phyloP scores from a whole-genome alignment of 2,113 vertebrate genomes.

The Amphiprion percula region DNA sequence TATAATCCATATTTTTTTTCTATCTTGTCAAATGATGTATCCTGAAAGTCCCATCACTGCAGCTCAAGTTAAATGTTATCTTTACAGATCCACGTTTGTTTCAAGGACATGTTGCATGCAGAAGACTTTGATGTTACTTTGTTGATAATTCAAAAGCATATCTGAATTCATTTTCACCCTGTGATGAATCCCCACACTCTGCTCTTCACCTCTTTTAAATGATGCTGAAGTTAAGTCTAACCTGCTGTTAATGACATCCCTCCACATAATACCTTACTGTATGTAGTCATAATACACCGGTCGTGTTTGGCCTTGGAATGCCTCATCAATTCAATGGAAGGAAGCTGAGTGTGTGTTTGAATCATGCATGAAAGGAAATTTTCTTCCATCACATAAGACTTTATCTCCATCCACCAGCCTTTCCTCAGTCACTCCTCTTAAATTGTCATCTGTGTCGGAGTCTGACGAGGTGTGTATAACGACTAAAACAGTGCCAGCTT shows the following conservation, averaged over 20 bases:
- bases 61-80: too few species aligned
- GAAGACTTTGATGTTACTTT: conserved; percentile 2
- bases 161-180: neutral
- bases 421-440: neutral
- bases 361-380: conserved; percentile 9
- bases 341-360: conserved; percentile 7
- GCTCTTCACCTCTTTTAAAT: conserved; percentile 7
- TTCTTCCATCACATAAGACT: neutral
- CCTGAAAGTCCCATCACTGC: neutral
- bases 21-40: neutral
- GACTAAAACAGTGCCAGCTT: neutral
- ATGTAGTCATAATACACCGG: conserved; percentile 1
- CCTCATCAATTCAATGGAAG: conserved; percentile 1
- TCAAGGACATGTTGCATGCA: neutral
- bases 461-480: conserved; percentile 1
- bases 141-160: neutral
- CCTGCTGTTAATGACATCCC: neutral
- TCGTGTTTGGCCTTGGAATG: neutral
- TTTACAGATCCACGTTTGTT: neutral
- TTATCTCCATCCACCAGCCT: conserved; percentile 26
- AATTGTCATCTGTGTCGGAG: neutral
- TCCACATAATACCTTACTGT: conserved; percentile 2
- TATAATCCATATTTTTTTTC: neutral
- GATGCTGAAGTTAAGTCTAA: conserved; percentile 4
- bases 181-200: conserved; percentile 8